phyloP scores from a whole-genome alignment of 2,888 invertebrate species.

The Lycaena phlaeas region DNA sequence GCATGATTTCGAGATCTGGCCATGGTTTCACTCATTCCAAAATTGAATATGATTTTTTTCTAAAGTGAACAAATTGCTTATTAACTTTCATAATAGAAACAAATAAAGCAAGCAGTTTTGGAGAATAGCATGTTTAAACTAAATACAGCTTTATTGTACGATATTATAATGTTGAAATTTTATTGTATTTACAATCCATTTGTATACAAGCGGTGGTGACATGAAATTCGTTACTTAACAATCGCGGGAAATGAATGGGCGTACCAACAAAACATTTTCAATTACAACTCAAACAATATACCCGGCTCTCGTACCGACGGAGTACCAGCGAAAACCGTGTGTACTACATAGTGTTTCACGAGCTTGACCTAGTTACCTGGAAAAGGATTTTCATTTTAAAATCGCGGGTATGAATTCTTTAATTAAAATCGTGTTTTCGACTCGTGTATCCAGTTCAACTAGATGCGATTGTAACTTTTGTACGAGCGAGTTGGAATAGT shows the following conservation, averaged over 20 bases:
- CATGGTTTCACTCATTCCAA: too few species aligned
- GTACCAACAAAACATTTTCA: slow-evolving; percentile 24
- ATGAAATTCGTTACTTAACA: background rate
- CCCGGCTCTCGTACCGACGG: slow-evolving; percentile 3
- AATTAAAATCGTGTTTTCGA: slow-evolving; percentile 1
- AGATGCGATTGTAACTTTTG: background rate
- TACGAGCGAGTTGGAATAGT: background rate
- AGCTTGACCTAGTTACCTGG: slow-evolving; percentile 18
- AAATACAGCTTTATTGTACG: too few species aligned
- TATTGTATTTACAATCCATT: too few species aligned
- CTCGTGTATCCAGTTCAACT: background rate
- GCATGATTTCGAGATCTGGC: too few species aligned
- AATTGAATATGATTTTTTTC: too few species aligned
- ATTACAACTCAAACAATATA: slow-evolving; percentile 19
- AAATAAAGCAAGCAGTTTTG: too few species aligned
- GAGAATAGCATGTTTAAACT: too few species aligned
- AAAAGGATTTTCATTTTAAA: slow-evolving; percentile 17
- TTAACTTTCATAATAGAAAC: too few species aligned
- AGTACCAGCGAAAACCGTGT: slow-evolving; percentile 22
- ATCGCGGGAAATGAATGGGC: slow-evolving; percentile 9
- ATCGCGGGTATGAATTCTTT: slow-evolving; percentile 4
- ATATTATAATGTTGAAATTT: too few species aligned
- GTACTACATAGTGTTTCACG: slow-evolving; percentile 9
- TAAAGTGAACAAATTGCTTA: too few species aligned
- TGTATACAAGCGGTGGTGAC: too few species aligned